Evolutionary conservation across 2,113 vertebrate genomes (phyloP), one percentile per base, ranked within the genome.

Genomic region (Podiceps cristatus): DNA sequence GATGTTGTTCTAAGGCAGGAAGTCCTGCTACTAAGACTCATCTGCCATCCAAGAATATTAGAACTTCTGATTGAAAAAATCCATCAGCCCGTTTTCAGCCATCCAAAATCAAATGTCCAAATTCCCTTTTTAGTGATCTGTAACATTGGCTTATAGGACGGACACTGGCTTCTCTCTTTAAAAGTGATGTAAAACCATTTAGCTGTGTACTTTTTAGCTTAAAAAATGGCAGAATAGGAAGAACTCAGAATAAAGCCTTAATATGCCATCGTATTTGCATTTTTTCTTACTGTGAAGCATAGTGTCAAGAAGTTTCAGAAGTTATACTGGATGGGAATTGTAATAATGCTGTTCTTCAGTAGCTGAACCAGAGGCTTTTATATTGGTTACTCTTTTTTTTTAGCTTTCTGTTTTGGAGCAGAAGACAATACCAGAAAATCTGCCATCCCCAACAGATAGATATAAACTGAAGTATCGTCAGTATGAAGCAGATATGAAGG

Each of bases 391-490:
- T 96, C 7, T 85, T 97, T 96, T n/a, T n/a, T n/a, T 94, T 75
- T 89, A 95, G 79, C 25, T 53, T 97, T 94, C 69, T 80, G 19
- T 92, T 49, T 86, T 91, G 92, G 86, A 97, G 45, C 73, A 98
- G 69, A 96, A 97, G 60, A 81, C 62, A 78, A 52, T 97, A 90
- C 89, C 96, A 78, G 97, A 98, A 94, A 96, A 97, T 95, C 89
- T 98, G 40, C 93, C 96, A 59, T 53, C 74, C 23, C 90, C 97
- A 94, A 77, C 93, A 68, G 93, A 90, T 11, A 95, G 58, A 86
- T 98, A 95, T 20, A 98, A 97, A 81, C 20, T 50, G 35, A 98
- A 98, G 66, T 97, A 97, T 67, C 72, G 55, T 71, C 97, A 98
- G n/a, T 95, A 92, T 86, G 85, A 98, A 95, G 83, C 75, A 76